Conservation (phyloP, 2,888 invertebrate genomes). For the Acronicta aceris region DNA sequence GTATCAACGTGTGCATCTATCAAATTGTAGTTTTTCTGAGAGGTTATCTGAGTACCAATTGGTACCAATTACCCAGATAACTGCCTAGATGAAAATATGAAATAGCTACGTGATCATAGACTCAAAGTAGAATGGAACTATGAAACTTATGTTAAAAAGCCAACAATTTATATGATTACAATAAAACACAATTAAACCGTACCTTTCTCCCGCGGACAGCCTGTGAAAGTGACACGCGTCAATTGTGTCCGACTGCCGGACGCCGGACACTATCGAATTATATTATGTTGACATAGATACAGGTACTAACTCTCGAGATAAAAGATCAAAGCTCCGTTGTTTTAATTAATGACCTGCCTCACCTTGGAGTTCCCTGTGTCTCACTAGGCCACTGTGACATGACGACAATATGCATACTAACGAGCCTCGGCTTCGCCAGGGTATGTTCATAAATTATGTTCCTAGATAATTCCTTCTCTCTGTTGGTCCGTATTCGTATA, state of each 20-base stretch:
- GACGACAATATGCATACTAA: too few relatives aligned
- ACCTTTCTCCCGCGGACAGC: constrained; percentile 41
- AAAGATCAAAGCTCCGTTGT: not conserved
- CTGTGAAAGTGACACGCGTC: constrained; percentile 45
- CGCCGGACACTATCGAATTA: constrained; percentile 12
- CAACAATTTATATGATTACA: constrained; percentile 37
- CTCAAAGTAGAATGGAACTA: constrained; percentile 5
- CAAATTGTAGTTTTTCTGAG: too few relatives aligned
- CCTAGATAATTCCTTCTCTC: too few relatives aligned
- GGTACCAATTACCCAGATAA: not conserved
- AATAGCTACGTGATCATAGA: not conserved
- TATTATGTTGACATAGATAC: constrained; percentile 20
- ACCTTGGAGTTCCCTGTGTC: too few relatives aligned
- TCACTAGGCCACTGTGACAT: too few relatives aligned
- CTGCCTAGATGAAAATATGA: not conserved
- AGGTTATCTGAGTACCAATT: too few relatives aligned
- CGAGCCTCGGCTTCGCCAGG: too few relatives aligned
- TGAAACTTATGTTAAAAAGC: constrained; percentile 9
- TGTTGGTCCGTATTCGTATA: too few relatives aligned
- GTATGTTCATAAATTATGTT: too few relatives aligned
- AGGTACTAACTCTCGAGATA: not conserved
- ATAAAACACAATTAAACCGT: constrained; percentile 44
- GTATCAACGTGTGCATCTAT: too few relatives aligned
- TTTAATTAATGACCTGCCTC: not conserved
- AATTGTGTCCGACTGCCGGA: constrained; percentile 10